phyloP scores from a whole-genome alignment of 53 echinoderm and acorn worm species.

The Paracentrotus lividus region DNA sequence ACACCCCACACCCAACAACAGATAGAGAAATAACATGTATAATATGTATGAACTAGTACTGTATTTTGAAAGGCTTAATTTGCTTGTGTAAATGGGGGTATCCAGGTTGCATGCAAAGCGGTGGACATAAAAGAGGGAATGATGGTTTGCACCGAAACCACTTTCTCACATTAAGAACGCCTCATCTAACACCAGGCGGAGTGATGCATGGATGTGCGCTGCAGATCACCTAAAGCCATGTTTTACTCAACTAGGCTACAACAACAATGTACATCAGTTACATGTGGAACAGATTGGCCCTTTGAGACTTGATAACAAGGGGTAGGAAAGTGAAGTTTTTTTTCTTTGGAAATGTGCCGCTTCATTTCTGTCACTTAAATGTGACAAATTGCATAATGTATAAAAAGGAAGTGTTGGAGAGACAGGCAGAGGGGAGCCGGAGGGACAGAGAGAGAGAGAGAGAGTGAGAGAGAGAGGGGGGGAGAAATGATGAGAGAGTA shows the following conservation, averaged over 20 bases:
- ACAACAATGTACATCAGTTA: background rate
- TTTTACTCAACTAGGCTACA: background rate
- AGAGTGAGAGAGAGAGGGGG: background rate
- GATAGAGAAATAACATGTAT: no score
- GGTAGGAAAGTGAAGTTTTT: background rate
- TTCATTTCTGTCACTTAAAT: background rate
- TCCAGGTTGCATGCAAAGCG: no score
- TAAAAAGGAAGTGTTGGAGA: background rate
- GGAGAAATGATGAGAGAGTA: no score
- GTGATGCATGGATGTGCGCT: background rate
- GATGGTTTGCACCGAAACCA: background rate
- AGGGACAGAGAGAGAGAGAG: background rate
- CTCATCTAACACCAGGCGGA: background rate
- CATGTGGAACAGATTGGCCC: background rate
- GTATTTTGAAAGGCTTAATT: no score
- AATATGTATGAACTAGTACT: no score
- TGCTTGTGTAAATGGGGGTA: no score
- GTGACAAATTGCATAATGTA: background rate
- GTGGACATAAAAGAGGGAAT: constrained; percentile 24
- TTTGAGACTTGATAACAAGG: background rate
- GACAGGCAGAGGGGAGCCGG: background rate
- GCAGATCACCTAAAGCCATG: background rate
- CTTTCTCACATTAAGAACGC: constrained; percentile 24
- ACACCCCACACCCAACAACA: no score
- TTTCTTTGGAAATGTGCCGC: no score